Evolutionary conservation across 2,888 invertebrate species (phyloP).

Genomic region (Hydropsyche betteni): DNA sequence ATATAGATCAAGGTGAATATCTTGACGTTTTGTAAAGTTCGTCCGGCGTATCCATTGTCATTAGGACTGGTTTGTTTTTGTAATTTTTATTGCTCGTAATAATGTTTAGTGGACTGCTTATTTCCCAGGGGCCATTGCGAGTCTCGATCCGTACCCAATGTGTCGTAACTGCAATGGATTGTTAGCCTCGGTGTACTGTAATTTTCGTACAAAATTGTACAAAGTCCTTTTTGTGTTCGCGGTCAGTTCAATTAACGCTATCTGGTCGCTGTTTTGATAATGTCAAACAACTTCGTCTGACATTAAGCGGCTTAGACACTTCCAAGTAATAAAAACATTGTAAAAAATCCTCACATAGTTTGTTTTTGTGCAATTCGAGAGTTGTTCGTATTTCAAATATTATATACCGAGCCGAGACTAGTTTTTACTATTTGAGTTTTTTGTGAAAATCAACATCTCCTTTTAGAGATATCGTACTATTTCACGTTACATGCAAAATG

Average conservation of each 20-base stretch:
- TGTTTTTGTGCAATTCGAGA: not conserved
- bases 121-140: conserved; percentile 20
- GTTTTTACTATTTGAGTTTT: conserved; percentile 10
- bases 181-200: not conserved
- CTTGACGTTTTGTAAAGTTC: not conserved
- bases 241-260: conserved; percentile 17
- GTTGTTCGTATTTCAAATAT: conserved; percentile 12
- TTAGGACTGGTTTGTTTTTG: conserved; percentile 19
- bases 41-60: conserved; percentile 12
- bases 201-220: conserved; percentile 17
- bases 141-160: not conserved
- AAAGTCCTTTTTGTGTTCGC: conserved; percentile 1
- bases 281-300: not conserved
- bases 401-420: not conserved
- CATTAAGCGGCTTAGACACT: conserved; percentile 7
- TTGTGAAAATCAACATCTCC: conserved; percentile 8
- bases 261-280: not conserved
- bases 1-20: conserved; percentile 18
- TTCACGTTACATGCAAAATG: no score
- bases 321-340: not conserved
- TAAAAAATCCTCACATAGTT: not conserved
- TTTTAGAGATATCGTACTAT: not conserved
- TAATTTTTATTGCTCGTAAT: conserved; percentile 19
- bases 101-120: conserved; percentile 9
- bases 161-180: conserved; percentile 1